Evolutionary conservation across 2,113 vertebrate species (phyloP), one percentile per base, ranked within the genome.

Genomic region (Gopherus flavomarginatus): DNA sequence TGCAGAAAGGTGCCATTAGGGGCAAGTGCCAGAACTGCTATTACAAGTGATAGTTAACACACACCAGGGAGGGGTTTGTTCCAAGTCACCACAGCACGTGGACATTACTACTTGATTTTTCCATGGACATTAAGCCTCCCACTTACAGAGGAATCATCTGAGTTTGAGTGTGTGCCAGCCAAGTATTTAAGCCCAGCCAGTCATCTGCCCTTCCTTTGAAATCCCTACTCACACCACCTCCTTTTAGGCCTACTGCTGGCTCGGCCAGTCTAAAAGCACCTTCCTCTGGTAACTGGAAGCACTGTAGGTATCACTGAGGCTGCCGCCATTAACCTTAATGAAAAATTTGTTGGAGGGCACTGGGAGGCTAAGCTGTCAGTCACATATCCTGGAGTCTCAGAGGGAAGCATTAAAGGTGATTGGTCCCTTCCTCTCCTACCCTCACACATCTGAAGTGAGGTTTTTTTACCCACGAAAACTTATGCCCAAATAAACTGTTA

Each of bases 81-180:
- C 93, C 87, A 35, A 82, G 62, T 42, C 53, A 47, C 38, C 62
- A 27, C 54, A 79, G 85, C 90, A 81, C 90, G 52, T 8, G 83
- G 89, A 80, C 89, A 81, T 92, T 65, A 49, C 69, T 89, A 42
- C 3, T 4, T n/a, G 24, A 77, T 84, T 95, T 86, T 47, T 90
- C 83, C 83, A 7, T 27, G 29, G 2, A 52, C 42, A 52, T 85
- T n/a, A 57, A 35, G 4, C 82, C 85, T 96, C 92, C 94, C 93
- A 93, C 89, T 83, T 84, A 88, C 83, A 87, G 90, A 81, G 83
- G 86, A 5, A 42, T 95, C 95, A 91, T 89, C 90, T 88, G 91
- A 1, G 49, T n/a, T 38, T 19, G 84, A 8, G 78, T 5, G 79
- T 17, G n/a, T 11, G 72, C 90, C 95, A 93, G 7, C 53, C 82